phyloP scores from a whole-genome alignment of 1,140 invertebrate genomes.

The Acromyrmex charruanus region DNA sequence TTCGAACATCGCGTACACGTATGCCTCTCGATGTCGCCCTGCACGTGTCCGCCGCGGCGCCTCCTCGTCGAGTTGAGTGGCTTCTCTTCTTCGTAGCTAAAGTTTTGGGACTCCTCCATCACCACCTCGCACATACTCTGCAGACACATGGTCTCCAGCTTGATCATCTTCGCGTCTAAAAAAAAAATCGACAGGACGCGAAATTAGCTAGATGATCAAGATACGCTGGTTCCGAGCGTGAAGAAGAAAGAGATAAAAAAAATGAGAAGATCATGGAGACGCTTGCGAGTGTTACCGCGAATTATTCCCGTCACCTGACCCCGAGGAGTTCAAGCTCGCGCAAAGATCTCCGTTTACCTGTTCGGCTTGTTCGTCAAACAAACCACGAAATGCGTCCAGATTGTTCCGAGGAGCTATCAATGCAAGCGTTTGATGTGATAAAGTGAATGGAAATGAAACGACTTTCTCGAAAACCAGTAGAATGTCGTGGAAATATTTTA shows the following conservation, averaged over 20 bases:
- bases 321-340: slow-evolving; percentile 50
- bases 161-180: slow-evolving; percentile 70
- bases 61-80: slow-evolving; percentile 57
- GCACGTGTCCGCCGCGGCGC: slow-evolving; percentile 22
- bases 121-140: slow-evolving; percentile 55
- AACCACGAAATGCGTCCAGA: slow-evolving; percentile 4
- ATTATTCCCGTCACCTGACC: slow-evolving; percentile 69
- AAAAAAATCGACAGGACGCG: slow-evolving; percentile 64
- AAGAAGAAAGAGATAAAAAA: slow-evolving; percentile 10
- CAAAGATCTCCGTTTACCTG: slow-evolving; percentile 36
- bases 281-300: slow-evolving; percentile 52
- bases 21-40: slow-evolving; percentile 67
- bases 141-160: slow-evolving; percentile 54
- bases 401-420: neutral
- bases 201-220: slow-evolving; percentile 49
- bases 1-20: slow-evolving; percentile 83
- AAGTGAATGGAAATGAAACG: slow-evolving; percentile 32
- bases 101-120: slow-evolving; percentile 67
- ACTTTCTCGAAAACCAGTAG: slow-evolving; percentile 1
- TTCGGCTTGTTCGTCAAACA: neutral
- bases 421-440: neutral
- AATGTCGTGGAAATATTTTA: slow-evolving; percentile 60
- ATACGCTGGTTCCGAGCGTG: neutral
- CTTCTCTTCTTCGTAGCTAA: slow-evolving; percentile 62
- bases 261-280: slow-evolving; percentile 8